Percentiles rank a stretch among this genome's conserved stretches.
phyloP scores from a whole-genome alignment of 2,888 invertebrate genomes.

The Archips xylosteana region DNA sequence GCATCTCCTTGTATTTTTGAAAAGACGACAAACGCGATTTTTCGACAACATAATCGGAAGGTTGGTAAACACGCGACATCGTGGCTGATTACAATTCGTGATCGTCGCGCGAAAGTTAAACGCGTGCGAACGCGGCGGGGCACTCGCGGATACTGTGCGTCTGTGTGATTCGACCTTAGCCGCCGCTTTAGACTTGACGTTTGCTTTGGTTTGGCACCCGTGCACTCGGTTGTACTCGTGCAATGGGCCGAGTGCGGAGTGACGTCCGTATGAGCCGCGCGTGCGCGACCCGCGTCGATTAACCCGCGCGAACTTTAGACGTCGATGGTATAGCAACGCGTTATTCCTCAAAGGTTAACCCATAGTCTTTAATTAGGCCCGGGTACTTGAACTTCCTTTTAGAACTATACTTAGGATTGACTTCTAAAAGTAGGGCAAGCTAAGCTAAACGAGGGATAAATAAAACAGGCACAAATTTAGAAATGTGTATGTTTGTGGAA shows the following conservation, averaged over 20 bases:
- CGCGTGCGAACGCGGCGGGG: slow-evolving; percentile 46
- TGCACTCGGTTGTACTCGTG: slow-evolving; percentile 41
- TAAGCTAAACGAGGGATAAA: not conserved
- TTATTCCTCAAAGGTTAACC: not conserved
- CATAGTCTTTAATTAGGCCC: not conserved
- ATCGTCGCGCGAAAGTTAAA: slow-evolving; percentile 45
- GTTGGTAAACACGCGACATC: slow-evolving; percentile 88
- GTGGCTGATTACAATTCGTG: slow-evolving; percentile 56
- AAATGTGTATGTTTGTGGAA: not conserved
- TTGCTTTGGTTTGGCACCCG: slow-evolving; percentile 34
- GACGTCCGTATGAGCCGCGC: slow-evolving; percentile 69
- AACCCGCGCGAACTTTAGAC: slow-evolving; percentile 47
- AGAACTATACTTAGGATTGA: not conserved
- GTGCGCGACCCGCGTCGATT: slow-evolving; percentile 57
- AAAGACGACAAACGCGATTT: slow-evolving; percentile 83
- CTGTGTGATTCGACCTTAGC: slow-evolving; percentile 36
- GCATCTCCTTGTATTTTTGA: slow-evolving; percentile 93
- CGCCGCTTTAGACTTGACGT: slow-evolving; percentile 35
- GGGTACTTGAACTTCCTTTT: not conserved
- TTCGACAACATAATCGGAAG: slow-evolving; percentile 88
- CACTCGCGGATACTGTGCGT: slow-evolving; percentile 56
- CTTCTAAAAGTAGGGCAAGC: not conserved
- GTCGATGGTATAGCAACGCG: not conserved
- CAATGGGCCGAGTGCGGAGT: slow-evolving; percentile 51
- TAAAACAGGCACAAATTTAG: not conserved